Conservation (phyloP, 23 tunicate species). For the Phallusia fumigata region DNA sequence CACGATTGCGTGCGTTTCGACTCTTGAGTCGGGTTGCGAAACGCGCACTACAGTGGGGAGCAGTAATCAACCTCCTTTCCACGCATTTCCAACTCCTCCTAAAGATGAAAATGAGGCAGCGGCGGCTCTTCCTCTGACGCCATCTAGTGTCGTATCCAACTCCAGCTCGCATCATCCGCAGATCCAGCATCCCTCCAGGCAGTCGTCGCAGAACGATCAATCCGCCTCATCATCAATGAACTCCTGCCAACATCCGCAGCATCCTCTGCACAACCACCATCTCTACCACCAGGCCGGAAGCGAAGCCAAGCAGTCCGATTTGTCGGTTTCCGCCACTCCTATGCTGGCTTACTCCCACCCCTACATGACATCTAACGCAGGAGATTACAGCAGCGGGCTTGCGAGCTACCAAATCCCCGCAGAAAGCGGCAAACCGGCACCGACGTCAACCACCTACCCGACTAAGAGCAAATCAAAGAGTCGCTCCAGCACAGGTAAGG, state of each 20-base stretch:
- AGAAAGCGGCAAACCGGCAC: slow-evolving; percentile 21
- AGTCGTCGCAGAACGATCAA: slow-evolving; percentile 29
- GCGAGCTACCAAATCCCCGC: slow-evolving; percentile 41
- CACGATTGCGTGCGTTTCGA: background rate
- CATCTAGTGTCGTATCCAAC: slow-evolving; percentile 41
- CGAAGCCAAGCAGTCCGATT: slow-evolving; percentile 22
- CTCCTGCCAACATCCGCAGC: slow-evolving; percentile 23
- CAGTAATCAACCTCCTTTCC: slow-evolving; percentile 39
- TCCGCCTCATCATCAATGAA: slow-evolving; percentile 19
- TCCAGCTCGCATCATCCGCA: slow-evolving; percentile 40
- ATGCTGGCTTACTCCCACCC: slow-evolving; percentile 74
- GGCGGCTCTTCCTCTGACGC: slow-evolving; percentile 33
- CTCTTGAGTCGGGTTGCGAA: background rate
- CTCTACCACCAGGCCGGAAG: slow-evolving; percentile 36
- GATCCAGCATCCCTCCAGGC: slow-evolving; percentile 19
- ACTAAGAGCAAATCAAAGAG: slow-evolving; percentile 59
- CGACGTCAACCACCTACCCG: slow-evolving; percentile 41
- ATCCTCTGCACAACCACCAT: slow-evolving; percentile 21
- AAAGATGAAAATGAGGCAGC: slow-evolving; percentile 54
- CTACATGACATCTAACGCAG: slow-evolving; percentile 50
- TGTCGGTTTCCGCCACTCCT: slow-evolving; percentile 19
- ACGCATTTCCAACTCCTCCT: slow-evolving; percentile 61
- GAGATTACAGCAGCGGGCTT: slow-evolving; percentile 45
- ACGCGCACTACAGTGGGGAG: slow-evolving; percentile 10
- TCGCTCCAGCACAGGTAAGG: slow-evolving; percentile 79